Percentiles rank a stretch among this genome's conserved stretches.
Conservation (phyloP, 1,140 invertebrate species). For the Trichonephila clavipes region DNA sequence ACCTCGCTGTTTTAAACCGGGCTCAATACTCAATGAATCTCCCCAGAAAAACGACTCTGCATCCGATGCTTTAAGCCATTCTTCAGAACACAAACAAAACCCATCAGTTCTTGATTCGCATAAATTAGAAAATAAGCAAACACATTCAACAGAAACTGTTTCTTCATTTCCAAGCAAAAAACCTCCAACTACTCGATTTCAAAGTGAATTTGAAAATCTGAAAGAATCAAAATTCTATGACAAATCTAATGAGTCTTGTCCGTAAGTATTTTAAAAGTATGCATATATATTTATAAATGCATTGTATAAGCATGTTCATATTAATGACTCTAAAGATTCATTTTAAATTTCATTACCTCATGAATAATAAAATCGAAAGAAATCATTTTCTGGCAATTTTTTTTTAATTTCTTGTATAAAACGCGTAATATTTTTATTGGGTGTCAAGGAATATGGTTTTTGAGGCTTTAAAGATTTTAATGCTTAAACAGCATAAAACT, state of each 20-base stretch:
- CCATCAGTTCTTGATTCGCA: background rate
- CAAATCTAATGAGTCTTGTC: constrained; percentile 29
- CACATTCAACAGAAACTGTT: background rate
- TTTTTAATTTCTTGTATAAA: too few species aligned
- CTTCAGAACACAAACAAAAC: background rate
- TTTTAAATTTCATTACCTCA: too few species aligned
- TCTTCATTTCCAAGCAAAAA: background rate
- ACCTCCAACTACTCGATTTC: constrained; percentile 17
- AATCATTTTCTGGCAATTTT: too few species aligned
- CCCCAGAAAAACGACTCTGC: background rate
- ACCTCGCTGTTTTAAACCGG: constrained; percentile 53
- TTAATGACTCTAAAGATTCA: too few species aligned
- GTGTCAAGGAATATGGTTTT: too few species aligned
- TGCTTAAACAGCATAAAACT: too few species aligned
- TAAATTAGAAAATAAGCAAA: background rate
- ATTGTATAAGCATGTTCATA: too few species aligned
- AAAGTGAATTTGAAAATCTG: constrained; percentile 79
- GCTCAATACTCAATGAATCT: background rate
- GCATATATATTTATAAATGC: background rate
- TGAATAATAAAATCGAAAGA: too few species aligned
- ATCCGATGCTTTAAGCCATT: background rate
- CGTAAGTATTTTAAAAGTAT: constrained; percentile 14
- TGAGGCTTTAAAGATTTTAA: too few species aligned
- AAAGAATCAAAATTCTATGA: constrained; percentile 81
- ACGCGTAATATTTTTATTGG: too few species aligned